Conservation (phyloP, 2,113 vertebrate species). For the Dolichotis patagonum region DNA sequence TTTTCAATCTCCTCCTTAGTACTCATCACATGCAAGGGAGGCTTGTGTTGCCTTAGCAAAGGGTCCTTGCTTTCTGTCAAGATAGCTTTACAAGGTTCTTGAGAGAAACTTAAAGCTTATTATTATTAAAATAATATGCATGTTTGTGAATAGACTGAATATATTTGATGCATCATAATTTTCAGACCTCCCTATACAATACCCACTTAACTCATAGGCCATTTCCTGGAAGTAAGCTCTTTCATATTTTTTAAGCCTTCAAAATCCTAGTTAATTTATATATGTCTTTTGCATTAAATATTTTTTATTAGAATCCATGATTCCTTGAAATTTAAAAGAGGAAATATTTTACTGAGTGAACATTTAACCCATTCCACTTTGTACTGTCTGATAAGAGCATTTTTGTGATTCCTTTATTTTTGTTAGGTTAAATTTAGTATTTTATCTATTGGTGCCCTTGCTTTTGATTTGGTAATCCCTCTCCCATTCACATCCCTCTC, state of each 20-base stretch:
- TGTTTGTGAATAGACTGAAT: neutral
- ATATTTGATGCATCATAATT: neutral
- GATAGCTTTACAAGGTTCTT: neutral
- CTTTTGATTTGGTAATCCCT: neutral
- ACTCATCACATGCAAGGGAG: neutral
- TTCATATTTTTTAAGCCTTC: neutral
- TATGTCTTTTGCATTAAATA: neutral
- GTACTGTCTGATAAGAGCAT: neutral
- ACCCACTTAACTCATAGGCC: neutral
- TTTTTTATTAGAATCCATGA: neutral
- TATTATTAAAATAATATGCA: neutral
- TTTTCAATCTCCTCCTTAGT: neutral
- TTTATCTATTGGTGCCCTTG: neutral
- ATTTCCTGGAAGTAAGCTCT: neutral
- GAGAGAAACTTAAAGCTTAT: neutral
- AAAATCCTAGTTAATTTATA: neutral
- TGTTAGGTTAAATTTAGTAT: neutral
- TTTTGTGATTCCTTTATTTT: conserved; percentile 8
- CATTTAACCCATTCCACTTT: neutral
- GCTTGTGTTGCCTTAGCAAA: fast-evolving
- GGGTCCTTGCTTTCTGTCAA: neutral
- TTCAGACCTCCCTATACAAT: neutral
- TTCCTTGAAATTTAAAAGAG: conserved; percentile 13
- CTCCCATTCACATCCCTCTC: neutral
- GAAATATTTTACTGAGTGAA: neutral